phyloP scores from a whole-genome alignment of 23 tunicate species.

The Trididemnum clinides region DNA sequence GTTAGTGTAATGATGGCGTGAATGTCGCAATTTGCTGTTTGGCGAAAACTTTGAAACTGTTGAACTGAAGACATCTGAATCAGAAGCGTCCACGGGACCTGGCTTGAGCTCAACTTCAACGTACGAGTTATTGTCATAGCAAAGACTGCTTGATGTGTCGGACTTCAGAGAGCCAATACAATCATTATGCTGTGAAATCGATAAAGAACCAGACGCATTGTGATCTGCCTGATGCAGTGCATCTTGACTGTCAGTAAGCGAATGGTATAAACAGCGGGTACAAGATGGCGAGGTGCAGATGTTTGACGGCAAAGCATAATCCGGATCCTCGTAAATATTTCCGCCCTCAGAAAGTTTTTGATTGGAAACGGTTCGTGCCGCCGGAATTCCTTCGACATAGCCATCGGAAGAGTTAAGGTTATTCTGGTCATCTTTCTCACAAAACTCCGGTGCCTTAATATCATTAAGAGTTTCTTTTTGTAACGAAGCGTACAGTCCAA shows the following conservation, averaged over 20 bases:
- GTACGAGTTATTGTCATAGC: conserved; percentile 61
- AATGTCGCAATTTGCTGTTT: not conserved
- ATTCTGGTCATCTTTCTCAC: not conserved
- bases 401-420: not conserved
- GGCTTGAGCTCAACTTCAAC: conserved; percentile 49
- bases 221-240: not conserved
- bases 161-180: not conserved
- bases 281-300: conserved; percentile 52
- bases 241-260: not conserved
- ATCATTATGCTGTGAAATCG: not conserved
- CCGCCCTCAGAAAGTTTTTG: not conserved
- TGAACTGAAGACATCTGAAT: not conserved
- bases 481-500: conserved; percentile 47
- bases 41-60: not conserved
- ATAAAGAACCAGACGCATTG: not conserved
- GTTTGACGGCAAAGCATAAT: conserved; percentile 67
- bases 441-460: not conserved
- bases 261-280: not conserved
- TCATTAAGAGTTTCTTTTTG: conserved; percentile 29
- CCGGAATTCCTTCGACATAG: not conserved
- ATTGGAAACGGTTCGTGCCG: not conserved
- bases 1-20: not conserved
- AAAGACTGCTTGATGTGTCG: not conserved
- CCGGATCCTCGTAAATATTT: conserved; percentile 18
- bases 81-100: not conserved